A percentile compares a stretch with the other conserved stretches of the same genome.
Conservation (phyloP, 1,140 invertebrate genomes). For the Calephelis nemesis region DNA sequence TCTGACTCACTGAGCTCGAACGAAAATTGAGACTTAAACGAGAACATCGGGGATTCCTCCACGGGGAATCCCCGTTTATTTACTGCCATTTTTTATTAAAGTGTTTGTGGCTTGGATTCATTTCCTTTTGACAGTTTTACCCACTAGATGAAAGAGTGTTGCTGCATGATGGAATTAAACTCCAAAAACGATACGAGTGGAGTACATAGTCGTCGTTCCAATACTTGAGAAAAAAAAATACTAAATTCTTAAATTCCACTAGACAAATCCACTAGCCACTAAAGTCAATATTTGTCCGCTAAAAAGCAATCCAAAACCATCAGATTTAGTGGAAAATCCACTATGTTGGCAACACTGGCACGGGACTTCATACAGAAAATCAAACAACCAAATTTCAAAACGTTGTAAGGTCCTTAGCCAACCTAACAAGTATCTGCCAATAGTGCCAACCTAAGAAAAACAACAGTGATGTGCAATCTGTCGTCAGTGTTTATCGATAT, state of each 20-base stretch:
- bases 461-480: too few relatives aligned
- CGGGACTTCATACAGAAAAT: too few relatives aligned
- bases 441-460: too few relatives aligned
- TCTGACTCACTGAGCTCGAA: too few relatives aligned
- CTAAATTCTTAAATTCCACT: conserved; percentile 22
- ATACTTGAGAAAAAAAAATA: conserved; percentile 19
- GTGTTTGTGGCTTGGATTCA: conserved; percentile 7
- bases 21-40: too few relatives aligned
- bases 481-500: too few relatives aligned
- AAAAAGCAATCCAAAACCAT: conserved; percentile 25
- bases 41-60: too few relatives aligned
- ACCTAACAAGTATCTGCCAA: too few relatives aligned
- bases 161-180: conserved; percentile 18
- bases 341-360: conserved; percentile 27
- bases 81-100: conserved; percentile 13
- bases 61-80: too few relatives aligned
- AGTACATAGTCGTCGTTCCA: conserved; percentile 3
- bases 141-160: conserved; percentile 19
- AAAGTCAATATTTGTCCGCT: conserved; percentile 23
- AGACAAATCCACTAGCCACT: conserved; percentile 18
- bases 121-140: conserved; percentile 22
- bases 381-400: too few relatives aligned
- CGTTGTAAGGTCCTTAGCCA: too few relatives aligned
- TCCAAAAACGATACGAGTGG: conserved; percentile 21
- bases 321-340: conserved; percentile 26